Conservation (phyloP, 2,797 vertebrate species). For the Lepidocolaptes lacrymiger region DNA sequence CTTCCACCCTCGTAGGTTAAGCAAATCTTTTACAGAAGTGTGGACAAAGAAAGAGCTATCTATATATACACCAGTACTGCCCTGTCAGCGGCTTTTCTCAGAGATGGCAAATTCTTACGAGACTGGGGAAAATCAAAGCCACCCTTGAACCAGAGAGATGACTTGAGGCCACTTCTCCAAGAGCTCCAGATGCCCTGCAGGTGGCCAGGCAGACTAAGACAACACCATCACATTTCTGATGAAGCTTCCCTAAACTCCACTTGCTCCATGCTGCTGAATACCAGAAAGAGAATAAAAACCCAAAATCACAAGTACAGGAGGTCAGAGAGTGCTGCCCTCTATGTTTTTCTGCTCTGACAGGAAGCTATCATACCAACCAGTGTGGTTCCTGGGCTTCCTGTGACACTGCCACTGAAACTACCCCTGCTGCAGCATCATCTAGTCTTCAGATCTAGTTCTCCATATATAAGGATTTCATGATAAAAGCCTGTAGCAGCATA, state of each 20-base stretch:
- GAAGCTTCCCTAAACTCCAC: background rate
- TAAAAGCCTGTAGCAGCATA: background rate
- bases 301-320: background rate
- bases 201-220: background rate
- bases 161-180: background rate
- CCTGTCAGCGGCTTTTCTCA: background rate
- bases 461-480: background rate
- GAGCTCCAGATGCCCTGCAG: background rate
- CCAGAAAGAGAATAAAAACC: background rate
- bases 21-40: background rate
- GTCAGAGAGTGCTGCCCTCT: background rate
- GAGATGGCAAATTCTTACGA: background rate
- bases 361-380: background rate
- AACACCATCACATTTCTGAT: background rate
- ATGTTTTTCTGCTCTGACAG: fast-evolving
- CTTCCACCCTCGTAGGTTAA: background rate
- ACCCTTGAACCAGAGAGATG: background rate
- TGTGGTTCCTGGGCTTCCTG: background rate
- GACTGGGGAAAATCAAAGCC: background rate
- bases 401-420: background rate
- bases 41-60: background rate
- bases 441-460: background rate
- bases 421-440: background rate
- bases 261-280: background rate
- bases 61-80: background rate